Conservation (phyloP, 2,797 vertebrate species). For the Paedocypris micromegethes region DNA sequence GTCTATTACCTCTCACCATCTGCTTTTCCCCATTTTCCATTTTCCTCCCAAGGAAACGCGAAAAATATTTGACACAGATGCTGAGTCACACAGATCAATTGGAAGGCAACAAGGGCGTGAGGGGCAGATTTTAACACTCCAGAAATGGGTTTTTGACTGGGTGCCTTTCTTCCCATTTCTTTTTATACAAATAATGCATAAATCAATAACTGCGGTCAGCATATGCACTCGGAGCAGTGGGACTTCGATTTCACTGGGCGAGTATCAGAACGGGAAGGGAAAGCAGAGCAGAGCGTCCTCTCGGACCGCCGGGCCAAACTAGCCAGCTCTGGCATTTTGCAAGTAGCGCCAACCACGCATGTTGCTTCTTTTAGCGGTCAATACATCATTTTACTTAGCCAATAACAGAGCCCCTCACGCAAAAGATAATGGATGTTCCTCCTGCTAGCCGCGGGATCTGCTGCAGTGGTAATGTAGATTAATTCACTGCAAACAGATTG, state of each 20-base stretch:
- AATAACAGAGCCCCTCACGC: conserved; percentile 51
- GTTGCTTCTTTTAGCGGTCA: conserved; percentile 50
- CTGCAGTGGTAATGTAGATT: conserved; percentile 54
- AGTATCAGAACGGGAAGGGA: conserved; percentile 5
- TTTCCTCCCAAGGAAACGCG: conserved; percentile 21
- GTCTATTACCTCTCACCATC: conserved; percentile 23
- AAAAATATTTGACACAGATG: conserved; percentile 29
- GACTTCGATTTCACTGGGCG: conserved; percentile 35
- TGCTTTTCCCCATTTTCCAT: conserved; percentile 19
- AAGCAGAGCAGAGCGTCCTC: conserved; percentile 21
- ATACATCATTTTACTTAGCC: conserved; percentile 55
- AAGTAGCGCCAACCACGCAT: conserved; percentile 32
- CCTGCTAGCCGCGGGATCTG: conserved; percentile 41
- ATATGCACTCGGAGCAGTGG: conserved; percentile 35
- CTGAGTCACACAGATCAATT: conserved; percentile 43
- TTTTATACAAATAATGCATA: conserved; percentile 47
- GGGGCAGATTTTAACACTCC: conserved; percentile 20
- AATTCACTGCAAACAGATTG: conserved; percentile 55
- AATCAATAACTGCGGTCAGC: conserved; percentile 46
- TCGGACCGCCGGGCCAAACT: conserved; percentile 12
- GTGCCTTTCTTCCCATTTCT: conserved; percentile 37
- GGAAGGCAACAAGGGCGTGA: conserved; percentile 14
- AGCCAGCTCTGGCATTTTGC: conserved; percentile 25
- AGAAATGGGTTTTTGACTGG: conserved; percentile 30
- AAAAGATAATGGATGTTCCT: conserved; percentile 56